phyloP scores from a whole-genome alignment of 2,888 invertebrate species.

The Romanomermis culicivorax region DNA sequence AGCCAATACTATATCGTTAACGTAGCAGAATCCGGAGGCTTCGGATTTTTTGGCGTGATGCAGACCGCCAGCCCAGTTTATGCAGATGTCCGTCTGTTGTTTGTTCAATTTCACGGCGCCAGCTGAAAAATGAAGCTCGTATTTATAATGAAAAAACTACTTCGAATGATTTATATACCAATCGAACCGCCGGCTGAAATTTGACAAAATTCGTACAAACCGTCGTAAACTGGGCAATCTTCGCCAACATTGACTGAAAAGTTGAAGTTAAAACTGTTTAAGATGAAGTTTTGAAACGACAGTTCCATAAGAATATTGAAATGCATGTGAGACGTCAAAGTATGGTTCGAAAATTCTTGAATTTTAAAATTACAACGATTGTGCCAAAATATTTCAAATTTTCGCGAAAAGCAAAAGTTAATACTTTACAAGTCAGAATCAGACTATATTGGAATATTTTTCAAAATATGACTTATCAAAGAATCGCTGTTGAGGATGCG shows the following conservation, averaged over 20 bases:
- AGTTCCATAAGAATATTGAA: too few species aligned
- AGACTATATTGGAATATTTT: too few species aligned
- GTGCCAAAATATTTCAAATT: too few species aligned
- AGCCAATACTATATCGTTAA: slow-evolving; percentile 93
- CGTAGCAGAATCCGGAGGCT: slow-evolving; percentile 96
- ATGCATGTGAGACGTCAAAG: too few species aligned
- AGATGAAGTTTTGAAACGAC: too few species aligned
- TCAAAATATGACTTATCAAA: too few species aligned
- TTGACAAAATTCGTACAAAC: slow-evolving; percentile 96
- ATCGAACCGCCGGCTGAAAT: slow-evolving; percentile 93
- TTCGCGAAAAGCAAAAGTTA: too few species aligned
- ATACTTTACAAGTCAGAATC: too few species aligned
- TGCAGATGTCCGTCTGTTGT: slow-evolving; percentile 91
- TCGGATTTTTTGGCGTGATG: slow-evolving; percentile 99
- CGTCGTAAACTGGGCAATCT: slow-evolving; percentile 98
- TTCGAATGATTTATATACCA: slow-evolving; percentile 23
- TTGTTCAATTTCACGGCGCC: slow-evolving; percentile 98
- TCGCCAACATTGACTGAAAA: slow-evolving; percentile 66
- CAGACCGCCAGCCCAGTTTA: slow-evolving; percentile 97
- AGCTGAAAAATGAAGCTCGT: slow-evolving; percentile 39
- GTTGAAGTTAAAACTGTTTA: background rate
- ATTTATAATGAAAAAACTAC: background rate
- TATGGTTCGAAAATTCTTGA: too few species aligned
- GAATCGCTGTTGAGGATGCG: too few species aligned
- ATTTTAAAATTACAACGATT: too few species aligned